phyloP scores from a whole-genome alignment of 2,113 vertebrate species.

The Neodon shergylaensis region DNA sequence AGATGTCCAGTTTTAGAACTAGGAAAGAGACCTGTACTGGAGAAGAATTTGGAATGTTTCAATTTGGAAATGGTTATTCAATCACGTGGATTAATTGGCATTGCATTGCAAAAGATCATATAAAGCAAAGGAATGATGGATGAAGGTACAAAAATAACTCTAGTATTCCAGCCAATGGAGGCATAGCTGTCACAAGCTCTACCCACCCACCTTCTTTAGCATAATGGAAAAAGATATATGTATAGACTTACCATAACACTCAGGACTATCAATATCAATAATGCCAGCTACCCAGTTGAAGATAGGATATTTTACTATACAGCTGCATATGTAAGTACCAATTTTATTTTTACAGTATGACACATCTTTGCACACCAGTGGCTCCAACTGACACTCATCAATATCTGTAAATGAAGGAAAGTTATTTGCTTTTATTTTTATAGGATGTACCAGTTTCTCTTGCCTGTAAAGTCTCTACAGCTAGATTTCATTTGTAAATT shows the following conservation, averaged over 20 bases:
- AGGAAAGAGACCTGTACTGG: background rate
- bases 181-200: background rate
- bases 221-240: background rate
- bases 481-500: background rate
- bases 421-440: background rate
- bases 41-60: background rate
- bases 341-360: constrained; percentile 54
- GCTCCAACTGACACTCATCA: background rate
- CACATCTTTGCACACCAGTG: background rate
- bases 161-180: background rate
- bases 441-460: background rate
- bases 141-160: background rate
- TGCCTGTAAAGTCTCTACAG: background rate
- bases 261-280: accelerated
- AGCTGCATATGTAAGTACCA: constrained; percentile 46
- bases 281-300: accelerated
- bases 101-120: background rate
- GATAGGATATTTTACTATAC: accelerated
- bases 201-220: background rate
- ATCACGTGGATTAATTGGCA: background rate
- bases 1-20: background rate
- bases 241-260: constrained; percentile 61
- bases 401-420: constrained; percentile 64
- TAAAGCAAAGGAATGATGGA: background rate
- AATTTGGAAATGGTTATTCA: background rate